A percentile compares a stretch with the other conserved stretches of the same genome.
Evolutionary conservation across 2,113 vertebrate species (phyloP).

Genomic region (Promerops cafer): DNA sequence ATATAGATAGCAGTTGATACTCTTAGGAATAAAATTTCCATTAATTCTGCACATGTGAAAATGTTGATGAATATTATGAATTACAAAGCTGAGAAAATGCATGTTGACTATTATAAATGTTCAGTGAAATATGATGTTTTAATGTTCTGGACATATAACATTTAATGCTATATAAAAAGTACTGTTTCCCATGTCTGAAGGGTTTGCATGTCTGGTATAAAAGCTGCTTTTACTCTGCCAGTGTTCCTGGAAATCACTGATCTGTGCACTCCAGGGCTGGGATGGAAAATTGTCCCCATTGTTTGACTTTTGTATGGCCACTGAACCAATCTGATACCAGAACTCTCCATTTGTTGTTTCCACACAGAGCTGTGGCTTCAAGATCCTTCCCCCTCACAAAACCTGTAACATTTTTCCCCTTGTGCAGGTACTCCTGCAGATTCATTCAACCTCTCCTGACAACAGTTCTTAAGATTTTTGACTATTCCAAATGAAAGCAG

Average conservation of each 20-base stretch:
- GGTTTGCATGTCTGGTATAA: background rate
- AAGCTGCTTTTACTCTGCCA: background rate
- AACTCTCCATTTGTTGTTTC: background rate
- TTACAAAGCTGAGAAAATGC: background rate
- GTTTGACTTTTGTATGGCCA: background rate
- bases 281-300: background rate
- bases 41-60: background rate
- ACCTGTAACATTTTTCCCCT: background rate
- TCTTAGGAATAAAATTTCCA: background rate
- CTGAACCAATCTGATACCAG: background rate
- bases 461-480: background rate
- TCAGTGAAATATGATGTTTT: background rate
- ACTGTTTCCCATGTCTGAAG: background rate
- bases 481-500: background rate
- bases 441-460: background rate
- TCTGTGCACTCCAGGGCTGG: background rate
- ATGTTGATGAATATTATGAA: background rate
- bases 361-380: background rate
- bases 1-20: background rate
- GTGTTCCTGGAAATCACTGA: background rate
- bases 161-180: background rate
- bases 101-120: background rate
- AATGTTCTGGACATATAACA: background rate
- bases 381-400: background rate
- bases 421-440: background rate